Percentiles rank a stretch among this genome's conserved stretches.
Conservation (phyloP, 2,113 vertebrate species). For the Ochotona curzoniae region DNA sequence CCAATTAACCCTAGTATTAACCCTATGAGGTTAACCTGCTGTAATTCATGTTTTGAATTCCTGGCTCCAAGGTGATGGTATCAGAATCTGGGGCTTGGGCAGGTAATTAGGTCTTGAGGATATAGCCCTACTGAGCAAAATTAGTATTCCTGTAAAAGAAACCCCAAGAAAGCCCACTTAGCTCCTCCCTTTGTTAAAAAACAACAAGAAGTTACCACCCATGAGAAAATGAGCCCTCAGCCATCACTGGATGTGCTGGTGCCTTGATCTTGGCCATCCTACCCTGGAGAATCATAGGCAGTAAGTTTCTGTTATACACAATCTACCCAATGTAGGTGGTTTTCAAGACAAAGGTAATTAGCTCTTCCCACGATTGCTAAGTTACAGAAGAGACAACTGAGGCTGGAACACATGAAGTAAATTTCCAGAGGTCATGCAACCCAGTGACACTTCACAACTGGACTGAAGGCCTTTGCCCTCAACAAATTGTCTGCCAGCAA, state of each 20-base stretch:
- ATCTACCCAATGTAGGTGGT: not conserved
- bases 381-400: not conserved
- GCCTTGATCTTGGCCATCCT: not conserved
- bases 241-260: not conserved
- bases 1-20: conserved; percentile 44
- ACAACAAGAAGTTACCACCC: not conserved
- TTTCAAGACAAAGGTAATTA: not conserved
- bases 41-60: not conserved
- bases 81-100: too few relatives aligned
- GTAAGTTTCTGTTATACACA: not conserved
- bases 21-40: not conserved
- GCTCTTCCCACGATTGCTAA: not conserved
- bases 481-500: not conserved
- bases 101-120: too few relatives aligned
- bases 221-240: not conserved
- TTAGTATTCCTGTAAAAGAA: not conserved
- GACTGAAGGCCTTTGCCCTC: not conserved
- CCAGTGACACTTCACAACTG: not conserved
- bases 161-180: not conserved
- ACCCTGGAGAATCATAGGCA: not conserved
- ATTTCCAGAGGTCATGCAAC: not conserved
- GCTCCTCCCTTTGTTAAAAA: too few relatives aligned
- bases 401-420: not conserved
- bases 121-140: not conserved
- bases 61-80: not conserved